Evolutionary conservation across 2,113 vertebrate species (phyloP).

Genomic region (Corydoras maculifer): DNA sequence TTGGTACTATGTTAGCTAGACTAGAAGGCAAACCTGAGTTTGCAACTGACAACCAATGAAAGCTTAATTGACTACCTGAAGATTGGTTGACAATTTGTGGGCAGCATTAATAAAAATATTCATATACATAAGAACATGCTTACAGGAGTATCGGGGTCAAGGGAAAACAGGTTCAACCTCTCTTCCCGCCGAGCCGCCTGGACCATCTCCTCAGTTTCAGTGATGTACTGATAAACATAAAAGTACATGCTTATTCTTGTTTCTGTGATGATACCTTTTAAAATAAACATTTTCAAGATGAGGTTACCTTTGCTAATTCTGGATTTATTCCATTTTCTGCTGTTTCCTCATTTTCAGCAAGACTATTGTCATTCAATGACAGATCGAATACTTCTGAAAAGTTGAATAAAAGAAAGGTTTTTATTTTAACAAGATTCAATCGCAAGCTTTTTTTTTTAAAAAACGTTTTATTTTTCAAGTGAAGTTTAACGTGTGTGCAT

Average conservation of each 20-base stretch:
- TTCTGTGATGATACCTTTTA: background rate
- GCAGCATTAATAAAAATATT: too few relatives aligned
- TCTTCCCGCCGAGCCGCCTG: conserved; percentile 75
- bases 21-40: too few relatives aligned
- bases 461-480: too few relatives aligned
- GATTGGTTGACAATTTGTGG: too few relatives aligned
- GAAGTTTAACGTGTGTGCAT: too few relatives aligned
- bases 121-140: conserved; percentile 37
- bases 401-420: too few relatives aligned
- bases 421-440: too few relatives aligned
- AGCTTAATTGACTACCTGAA: too few relatives aligned
- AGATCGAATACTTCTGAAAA: conserved; percentile 73
- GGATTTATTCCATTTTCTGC: conserved; percentile 80
- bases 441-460: too few relatives aligned
- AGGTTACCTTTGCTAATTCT: conserved; percentile 82
- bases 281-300: background rate
- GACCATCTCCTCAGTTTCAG: conserved; percentile 87
- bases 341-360: conserved; percentile 73
- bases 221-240: conserved; percentile 74
- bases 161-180: conserved; percentile 86
- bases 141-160: conserved; percentile 91
- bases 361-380: conserved; percentile 61
- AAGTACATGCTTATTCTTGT: background rate
- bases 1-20: too few relatives aligned
- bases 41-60: too few relatives aligned